A percentile compares a stretch with the other conserved stretches of the same genome.
Conservation (phyloP, 2,113 vertebrate genomes). For the human region DNA sequence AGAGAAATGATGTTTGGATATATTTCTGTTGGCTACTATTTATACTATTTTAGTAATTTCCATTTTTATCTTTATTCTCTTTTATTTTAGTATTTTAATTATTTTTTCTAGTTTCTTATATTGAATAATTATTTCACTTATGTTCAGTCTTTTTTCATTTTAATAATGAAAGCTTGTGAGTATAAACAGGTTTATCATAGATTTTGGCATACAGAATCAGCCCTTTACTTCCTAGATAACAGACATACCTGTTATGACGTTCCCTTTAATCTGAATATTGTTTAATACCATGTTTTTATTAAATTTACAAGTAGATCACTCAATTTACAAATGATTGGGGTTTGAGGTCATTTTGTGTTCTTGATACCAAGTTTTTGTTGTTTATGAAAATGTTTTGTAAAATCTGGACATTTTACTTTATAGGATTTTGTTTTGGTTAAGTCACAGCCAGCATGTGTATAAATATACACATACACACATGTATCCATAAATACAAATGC, state of each 20-base stretch:
- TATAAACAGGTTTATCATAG: neutral
- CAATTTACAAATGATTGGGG: neutral
- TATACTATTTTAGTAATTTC: neutral
- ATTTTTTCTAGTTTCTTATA: neutral
- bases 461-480: fast-evolving
- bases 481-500: neutral
- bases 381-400: neutral
- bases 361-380: neutral
- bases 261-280: neutral
- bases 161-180: neutral
- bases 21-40: neutral
- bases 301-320: neutral
- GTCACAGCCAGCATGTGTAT: neutral
- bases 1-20: neutral
- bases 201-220: neutral
- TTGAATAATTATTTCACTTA: neutral
- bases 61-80: neutral
- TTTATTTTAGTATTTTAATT: neutral
- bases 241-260: neutral
- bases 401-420: too few species aligned
- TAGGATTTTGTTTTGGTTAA: neutral
- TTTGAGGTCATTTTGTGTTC: neutral
- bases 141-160: neutral
- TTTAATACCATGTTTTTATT: neutral
- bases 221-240: neutral